Evolutionary conservation across 2,888 invertebrate genomes (phyloP).

Genomic region (Gnatocerus cornutus): DNA sequence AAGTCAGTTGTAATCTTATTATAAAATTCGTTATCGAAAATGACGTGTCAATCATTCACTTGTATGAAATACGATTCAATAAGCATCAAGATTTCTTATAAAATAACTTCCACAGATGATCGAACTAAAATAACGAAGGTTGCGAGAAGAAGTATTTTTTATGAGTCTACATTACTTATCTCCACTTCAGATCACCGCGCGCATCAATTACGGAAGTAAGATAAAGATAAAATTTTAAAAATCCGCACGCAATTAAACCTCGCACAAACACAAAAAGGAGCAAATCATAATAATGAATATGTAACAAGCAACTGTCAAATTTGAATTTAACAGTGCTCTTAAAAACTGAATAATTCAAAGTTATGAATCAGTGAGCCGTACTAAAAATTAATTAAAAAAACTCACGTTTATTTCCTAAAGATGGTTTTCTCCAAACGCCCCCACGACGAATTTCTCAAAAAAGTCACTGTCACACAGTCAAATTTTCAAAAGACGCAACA

Average conservation of each 20-base stretch:
- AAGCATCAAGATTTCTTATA: too few species aligned
- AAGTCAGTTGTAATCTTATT: too few species aligned
- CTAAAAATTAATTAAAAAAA: background rate
- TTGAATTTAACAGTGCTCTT: background rate
- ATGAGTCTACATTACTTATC: background rate
- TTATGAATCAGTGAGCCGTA: background rate
- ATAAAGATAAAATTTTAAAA: background rate
- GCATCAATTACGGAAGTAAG: constrained; percentile 1
- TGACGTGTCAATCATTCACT: too few species aligned
- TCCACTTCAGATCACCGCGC: background rate
- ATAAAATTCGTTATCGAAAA: too few species aligned
- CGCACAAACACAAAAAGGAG: background rate
- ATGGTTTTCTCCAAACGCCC: background rate
- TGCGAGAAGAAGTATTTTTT: too few species aligned
- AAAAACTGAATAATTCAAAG: too few species aligned
- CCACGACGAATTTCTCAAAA: constrained; percentile 5
- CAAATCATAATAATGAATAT: constrained; percentile 1
- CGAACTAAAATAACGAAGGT: too few species aligned
- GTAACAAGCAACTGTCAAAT: background rate
- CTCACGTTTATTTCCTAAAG: background rate
- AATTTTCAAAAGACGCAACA: constrained; percentile 22
- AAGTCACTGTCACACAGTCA: background rate
- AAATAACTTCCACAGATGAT: too few species aligned
- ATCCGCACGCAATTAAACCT: constrained; percentile 1
- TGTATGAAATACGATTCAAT: too few species aligned